Conservation (phyloP, 30 jellyfish, hydroid and myxozoan species). For the Aurelia sp. region DNA sequence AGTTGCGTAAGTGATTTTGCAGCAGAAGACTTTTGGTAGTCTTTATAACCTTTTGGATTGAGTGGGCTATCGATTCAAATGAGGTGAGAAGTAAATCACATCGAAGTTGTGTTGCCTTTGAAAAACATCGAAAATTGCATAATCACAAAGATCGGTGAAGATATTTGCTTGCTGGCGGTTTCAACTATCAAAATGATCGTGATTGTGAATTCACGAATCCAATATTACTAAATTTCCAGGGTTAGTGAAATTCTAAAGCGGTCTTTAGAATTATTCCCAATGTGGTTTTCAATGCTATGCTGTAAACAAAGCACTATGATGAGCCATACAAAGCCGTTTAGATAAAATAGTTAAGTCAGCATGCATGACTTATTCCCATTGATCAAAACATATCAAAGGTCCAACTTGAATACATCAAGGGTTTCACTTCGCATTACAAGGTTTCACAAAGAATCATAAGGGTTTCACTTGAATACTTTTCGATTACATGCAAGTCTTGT, state of each 20-base stretch:
- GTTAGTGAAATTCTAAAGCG: slow-evolving; percentile 45
- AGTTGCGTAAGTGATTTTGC: too few relatives aligned
- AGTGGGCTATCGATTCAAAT: too few relatives aligned
- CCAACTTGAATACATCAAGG: slow-evolving; percentile 64
- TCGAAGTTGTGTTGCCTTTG: too few relatives aligned
- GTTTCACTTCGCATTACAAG: slow-evolving; percentile 46
- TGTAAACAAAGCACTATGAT: slow-evolving; percentile 53
- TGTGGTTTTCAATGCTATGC: slow-evolving; percentile 69
- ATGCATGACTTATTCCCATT: slow-evolving; percentile 75
- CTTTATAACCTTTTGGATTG: too few relatives aligned
- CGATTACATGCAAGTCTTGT: slow-evolving; percentile 23
- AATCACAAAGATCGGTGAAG: too few relatives aligned
- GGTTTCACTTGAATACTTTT: slow-evolving; percentile 63
- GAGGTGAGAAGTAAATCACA: too few relatives aligned
- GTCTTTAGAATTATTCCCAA: slow-evolving; percentile 56
- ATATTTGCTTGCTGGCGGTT: too few relatives aligned
- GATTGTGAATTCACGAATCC: too few relatives aligned
- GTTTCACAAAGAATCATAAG: slow-evolving; percentile 41
- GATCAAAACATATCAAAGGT: slow-evolving; percentile 71
- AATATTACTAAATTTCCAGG: slow-evolving; percentile 34
- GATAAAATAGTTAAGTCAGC: slow-evolving; percentile 70
- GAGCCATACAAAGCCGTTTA: slow-evolving; percentile 53
- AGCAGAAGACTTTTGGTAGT: too few relatives aligned
- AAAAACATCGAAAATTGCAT: too few relatives aligned
- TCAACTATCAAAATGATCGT: too few relatives aligned